Percentiles rank a stretch among this genome's conserved stretches.
These are phyloP conservation scores for Melinaea menophilus DNA, from an alignment of 2,888 invertebrate species.

Conservation along the genomic window DNA sequence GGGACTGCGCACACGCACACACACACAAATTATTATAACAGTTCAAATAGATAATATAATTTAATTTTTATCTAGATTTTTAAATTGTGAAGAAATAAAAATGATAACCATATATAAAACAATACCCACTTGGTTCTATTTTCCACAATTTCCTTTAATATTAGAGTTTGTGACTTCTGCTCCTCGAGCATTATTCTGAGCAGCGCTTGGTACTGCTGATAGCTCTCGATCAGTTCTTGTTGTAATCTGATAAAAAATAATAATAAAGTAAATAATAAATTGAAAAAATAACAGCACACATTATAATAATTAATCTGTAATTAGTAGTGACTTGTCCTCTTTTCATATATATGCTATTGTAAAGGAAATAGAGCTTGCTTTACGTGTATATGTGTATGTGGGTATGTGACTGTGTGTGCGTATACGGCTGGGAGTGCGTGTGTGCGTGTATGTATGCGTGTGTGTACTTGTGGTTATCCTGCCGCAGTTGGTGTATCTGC, in stretches of 20 bases:
- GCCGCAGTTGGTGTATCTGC: slow-evolving; percentile 49
- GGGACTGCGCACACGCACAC: slow-evolving; percentile 9
- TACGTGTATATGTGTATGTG: no score
- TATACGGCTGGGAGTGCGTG: no score
- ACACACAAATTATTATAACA: neutral
- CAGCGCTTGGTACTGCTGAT: slow-evolving; percentile 84
- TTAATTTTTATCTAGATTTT: no score
- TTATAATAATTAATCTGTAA: neutral
- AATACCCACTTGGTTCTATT: slow-evolving; percentile 51
- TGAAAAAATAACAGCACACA: neutral
- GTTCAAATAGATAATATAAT: no score
- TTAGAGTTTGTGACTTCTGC: slow-evolving; percentile 80
- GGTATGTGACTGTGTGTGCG: no score
- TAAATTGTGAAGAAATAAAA: no score
- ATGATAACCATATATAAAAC: neutral
- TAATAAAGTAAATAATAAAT: no score
- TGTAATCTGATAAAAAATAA: slow-evolving; percentile 74
- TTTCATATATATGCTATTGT: no score
- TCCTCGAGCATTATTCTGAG: slow-evolving; percentile 84
- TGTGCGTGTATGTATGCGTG: no score
- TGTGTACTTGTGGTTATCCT: slow-evolving; percentile 64
- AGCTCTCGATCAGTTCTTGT: slow-evolving; percentile 86
- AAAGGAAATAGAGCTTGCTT: no score
- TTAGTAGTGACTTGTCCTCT: no score
- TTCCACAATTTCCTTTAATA: slow-evolving; percentile 67